Percentiles rank a stretch among this genome's conserved stretches.
These are phyloP conservation scores for Caprella mutica DNA, from an alignment of 2,888 invertebrate species.

Conservation along the genomic window DNA sequence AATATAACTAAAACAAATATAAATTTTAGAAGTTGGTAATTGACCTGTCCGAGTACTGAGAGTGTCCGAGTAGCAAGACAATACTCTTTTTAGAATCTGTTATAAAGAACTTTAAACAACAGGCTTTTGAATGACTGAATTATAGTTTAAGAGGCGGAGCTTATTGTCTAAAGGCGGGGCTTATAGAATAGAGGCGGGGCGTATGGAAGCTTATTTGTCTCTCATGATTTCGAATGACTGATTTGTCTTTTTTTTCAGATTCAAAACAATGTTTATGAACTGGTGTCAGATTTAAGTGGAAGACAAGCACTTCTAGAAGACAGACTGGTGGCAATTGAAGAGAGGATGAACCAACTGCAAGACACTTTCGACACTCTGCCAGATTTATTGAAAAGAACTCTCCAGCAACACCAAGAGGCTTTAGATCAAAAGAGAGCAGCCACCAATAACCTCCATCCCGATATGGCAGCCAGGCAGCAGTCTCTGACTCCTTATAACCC, in stretches of 20 bases:
- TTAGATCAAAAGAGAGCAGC: conserved; percentile 57
- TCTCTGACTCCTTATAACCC: conserved; percentile 36
- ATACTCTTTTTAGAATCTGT: too few species aligned
- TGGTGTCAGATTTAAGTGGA: conserved; percentile 92
- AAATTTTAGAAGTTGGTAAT: too few species aligned
- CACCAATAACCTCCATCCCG: conserved; percentile 70
- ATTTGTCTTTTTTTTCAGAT: conserved; percentile 67
- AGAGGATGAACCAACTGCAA: conserved; percentile 73
- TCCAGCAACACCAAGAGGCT: conserved; percentile 60
- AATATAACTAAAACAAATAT: too few species aligned
- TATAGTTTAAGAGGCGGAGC: too few species aligned
- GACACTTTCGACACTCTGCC: conserved; percentile 75
- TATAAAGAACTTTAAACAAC: too few species aligned
- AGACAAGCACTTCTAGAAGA: conserved; percentile 89
- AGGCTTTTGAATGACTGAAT: too few species aligned
- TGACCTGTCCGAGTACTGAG: too few species aligned
- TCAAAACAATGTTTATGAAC: conserved; percentile 94
- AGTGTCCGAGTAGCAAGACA: too few species aligned
- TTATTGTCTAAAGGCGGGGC: too few species aligned
- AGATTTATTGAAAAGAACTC: conserved; percentile 63
- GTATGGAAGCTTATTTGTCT: too few species aligned
- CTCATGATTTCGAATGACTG: too few species aligned
- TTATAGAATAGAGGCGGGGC: too few species aligned
- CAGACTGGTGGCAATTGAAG: conserved; percentile 81
- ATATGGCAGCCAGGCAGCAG: conserved; percentile 48